A percentile compares a stretch with the other conserved stretches of the same genome.
Conservation (phyloP, 2,888 invertebrate genomes). For the Rhaphigaster nebulosa region DNA sequence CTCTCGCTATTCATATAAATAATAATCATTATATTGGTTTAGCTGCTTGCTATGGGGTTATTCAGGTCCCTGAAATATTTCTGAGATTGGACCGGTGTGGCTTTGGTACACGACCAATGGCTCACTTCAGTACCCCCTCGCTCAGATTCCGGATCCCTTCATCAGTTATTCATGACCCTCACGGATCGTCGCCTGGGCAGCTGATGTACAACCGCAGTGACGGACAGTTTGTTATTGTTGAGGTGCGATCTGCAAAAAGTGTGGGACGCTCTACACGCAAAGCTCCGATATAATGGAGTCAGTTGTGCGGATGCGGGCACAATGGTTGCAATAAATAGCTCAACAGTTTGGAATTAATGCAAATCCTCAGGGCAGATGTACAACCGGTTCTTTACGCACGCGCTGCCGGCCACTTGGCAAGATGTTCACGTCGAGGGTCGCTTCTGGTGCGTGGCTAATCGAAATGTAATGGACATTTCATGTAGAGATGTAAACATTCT, state of each 20-base stretch:
- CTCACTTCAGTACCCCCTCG: neutral
- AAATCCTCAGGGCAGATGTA: conserved; percentile 21
- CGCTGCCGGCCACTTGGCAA: neutral
- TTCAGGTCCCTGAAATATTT: neutral
- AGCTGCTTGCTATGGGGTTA: no score
- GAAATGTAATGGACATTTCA: neutral
- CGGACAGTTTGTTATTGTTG: conserved; percentile 41
- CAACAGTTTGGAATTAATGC: conserved; percentile 46
- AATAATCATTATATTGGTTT: no score
- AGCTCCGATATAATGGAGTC: conserved; percentile 7
- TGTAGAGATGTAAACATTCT: neutral
- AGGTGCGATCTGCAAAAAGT: conserved; percentile 6
- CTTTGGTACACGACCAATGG: neutral
- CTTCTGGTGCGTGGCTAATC: conserved; percentile 1
- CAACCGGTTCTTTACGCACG: neutral
- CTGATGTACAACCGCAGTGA: neutral
- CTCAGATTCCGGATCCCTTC: neutral
- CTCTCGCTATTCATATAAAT: no score
- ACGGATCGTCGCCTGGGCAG: neutral
- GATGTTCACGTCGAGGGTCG: neutral
- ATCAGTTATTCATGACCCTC: conserved; percentile 4
- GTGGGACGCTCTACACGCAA: neutral
- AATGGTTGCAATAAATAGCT: conserved; percentile 12
- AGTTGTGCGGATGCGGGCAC: conserved; percentile 28
- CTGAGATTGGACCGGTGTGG: neutral